Evolutionary conservation across 2,888 invertebrate genomes (phyloP).

Genomic region (Allophyes oxyacanthae): DNA sequence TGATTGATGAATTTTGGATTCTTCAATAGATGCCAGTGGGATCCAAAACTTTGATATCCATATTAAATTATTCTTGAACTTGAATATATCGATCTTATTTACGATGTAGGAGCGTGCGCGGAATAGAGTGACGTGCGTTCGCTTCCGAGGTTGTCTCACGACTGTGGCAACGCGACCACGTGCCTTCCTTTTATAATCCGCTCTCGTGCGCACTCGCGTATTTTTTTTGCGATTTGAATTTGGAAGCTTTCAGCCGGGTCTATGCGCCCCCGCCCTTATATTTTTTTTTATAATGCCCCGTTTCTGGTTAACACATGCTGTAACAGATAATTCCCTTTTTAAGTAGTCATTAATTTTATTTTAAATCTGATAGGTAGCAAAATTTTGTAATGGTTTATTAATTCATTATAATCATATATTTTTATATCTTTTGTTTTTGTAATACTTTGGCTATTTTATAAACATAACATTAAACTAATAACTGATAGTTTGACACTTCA

Average conservation of each 20-base stretch:
- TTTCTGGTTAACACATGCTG: slow-evolving; percentile 68
- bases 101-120: slow-evolving; percentile 75
- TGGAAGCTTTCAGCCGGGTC: slow-evolving; percentile 87
- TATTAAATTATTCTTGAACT: slow-evolving; percentile 72
- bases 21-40: slow-evolving; percentile 85
- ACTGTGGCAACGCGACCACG: slow-evolving; percentile 82
- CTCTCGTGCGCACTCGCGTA: slow-evolving; percentile 80
- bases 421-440: neutral
- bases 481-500: too few relatives aligned
- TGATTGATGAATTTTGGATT: slow-evolving; percentile 41
- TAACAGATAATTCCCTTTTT: slow-evolving; percentile 47
- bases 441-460: too few relatives aligned
- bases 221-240: slow-evolving; percentile 87
- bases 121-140: slow-evolving; percentile 74
- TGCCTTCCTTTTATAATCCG: slow-evolving; percentile 82
- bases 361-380: neutral
- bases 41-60: slow-evolving; percentile 85
- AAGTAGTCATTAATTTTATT: slow-evolving; percentile 21
- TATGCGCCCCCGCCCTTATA: slow-evolving; percentile 82
- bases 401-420: too few relatives aligned
- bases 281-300: slow-evolving; percentile 73
- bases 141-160: slow-evolving; percentile 69
- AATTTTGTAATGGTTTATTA: neutral
- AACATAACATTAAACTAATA: too few relatives aligned
- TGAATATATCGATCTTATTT: slow-evolving; percentile 84